phyloP scores from a whole-genome alignment of 2,113 vertebrate species.

The Oncorhynchus gorbuscha region DNA sequence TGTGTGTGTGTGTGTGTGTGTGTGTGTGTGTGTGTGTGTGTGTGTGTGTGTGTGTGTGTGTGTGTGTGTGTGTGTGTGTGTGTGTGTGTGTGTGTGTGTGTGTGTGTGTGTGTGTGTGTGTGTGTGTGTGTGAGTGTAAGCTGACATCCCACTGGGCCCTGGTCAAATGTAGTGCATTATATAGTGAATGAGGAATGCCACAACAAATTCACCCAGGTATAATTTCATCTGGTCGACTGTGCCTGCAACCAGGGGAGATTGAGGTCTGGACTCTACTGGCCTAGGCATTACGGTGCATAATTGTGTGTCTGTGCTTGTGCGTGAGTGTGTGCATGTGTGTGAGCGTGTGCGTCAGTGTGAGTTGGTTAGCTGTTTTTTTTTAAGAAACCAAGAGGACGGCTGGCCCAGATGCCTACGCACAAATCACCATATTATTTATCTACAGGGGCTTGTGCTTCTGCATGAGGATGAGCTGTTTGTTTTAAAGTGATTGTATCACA shows the following conservation, averaged over 20 bases:
- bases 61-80: too few species aligned
- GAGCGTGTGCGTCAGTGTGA: background rate
- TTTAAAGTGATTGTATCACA: background rate
- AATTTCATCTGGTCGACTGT: conserved; percentile 57
- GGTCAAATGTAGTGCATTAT: too few species aligned
- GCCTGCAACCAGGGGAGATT: conserved; percentile 55
- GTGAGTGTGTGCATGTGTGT: background rate
- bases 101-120: too few species aligned
- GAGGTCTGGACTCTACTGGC: conserved; percentile 57
- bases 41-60: too few species aligned
- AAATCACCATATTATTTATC: conserved; percentile 40
- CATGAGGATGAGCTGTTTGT: background rate
- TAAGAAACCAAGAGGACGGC: background rate
- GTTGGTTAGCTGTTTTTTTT: background rate
- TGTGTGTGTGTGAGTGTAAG: too few species aligned
- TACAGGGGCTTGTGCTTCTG: conserved; percentile 7
- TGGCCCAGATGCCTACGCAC: conserved; percentile 46
- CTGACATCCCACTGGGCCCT: too few species aligned
- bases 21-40: too few species aligned
- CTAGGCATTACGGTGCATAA: conserved; percentile 35
- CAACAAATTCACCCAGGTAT: conserved; percentile 70
- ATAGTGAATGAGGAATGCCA: conserved; percentile 46
- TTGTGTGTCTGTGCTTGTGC: background rate
- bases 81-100: too few species aligned
- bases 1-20: too few species aligned